Base-by-base conservation (phyloP, 2,888 invertebrate genomes). In the Tetanocera ferruginea region DNA sequence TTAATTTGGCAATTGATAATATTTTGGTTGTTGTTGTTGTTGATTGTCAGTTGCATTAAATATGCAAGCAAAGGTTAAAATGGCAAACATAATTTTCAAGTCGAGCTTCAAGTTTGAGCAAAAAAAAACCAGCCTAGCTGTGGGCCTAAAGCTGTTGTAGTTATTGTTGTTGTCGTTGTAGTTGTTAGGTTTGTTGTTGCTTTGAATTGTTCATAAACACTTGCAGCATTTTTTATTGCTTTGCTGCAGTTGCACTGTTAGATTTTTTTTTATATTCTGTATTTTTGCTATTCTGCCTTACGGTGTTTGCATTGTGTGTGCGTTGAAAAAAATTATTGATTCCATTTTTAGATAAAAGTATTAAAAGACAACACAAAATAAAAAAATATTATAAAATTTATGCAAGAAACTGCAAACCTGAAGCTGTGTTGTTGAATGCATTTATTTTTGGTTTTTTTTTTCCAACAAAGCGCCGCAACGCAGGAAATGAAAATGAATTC, bases 401-500 rank as follows among this genome's bases (percentile, higher is more conserved):
- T 37, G 37, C 60, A 19, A 11, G 11, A 49, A 49, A 14, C 9
- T 19, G 11, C 49, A n/a, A 51, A 69, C 28, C 49, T 23, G 49
- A 25, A 51, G 66, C 66, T n/a, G 19, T 60, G 57, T 60, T 52
- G 14, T 52, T 8, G 17, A 11, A 4, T 11, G 14, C 6, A 4
- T 60, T 19, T 19, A 25, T 14, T 25, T 57, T 19, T 23, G 3
- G 14, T 23, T 60, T 6, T 9, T 0, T 23, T 23, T 60, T 19
- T 60, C 25, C 11, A 52, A 55, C 14, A 19, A 34, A 52, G 23
- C 17, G 14, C 19, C 55, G 6, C 19, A n/a, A 55, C 60, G 25
- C 43, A 25, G 62, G 69, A 67, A 76, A 74, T 76, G 81, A 80
- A n/a, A 83, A 83, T 81, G 79, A 81, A 83, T 83, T 82, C 80